Evolutionary conservation across 2,797 vertebrate species (phyloP).

Genomic region (Enteromius viviparus): DNA sequence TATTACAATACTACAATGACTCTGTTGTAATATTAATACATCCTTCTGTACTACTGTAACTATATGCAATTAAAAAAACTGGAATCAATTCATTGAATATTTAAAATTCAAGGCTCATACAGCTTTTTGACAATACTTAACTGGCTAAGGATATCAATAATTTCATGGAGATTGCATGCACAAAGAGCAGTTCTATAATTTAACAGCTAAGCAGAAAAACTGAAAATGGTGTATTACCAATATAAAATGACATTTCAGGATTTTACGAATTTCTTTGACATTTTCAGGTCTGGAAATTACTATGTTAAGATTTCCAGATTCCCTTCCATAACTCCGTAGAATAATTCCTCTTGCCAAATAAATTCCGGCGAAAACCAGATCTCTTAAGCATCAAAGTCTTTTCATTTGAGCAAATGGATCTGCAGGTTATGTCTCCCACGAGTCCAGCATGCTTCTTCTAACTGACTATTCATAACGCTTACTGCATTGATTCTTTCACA

Average conservation of each 20-base stretch:
- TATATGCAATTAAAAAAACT: neutral
- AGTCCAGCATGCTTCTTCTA: constrained; percentile 60
- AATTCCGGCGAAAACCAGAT: constrained; percentile 34
- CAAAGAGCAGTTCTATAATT: neutral
- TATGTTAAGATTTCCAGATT: neutral
- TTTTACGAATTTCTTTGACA: neutral
- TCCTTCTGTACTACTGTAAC: neutral
- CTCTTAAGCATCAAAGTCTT: constrained; percentile 67
- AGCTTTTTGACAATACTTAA: neutral
- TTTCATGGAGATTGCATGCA: neutral
- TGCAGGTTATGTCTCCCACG: constrained; percentile 66
- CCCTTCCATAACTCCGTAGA: neutral
- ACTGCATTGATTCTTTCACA: constrained; percentile 70
- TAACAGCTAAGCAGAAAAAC: neutral
- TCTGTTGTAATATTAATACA: neutral
- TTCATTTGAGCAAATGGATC: constrained; percentile 79
- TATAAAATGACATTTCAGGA: neutral
- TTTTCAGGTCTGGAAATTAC: neutral
- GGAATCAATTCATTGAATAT: neutral
- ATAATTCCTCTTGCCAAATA: constrained; percentile 41
- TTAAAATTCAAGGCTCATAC: neutral
- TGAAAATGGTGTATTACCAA: neutral
- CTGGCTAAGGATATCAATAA: neutral
- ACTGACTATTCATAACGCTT: constrained; percentile 65
- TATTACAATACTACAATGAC: neutral